A percentile compares a stretch with the other conserved stretches of the same genome.
Conservation (phyloP, 2,113 vertebrate genomes). For the Takifugu bimaculatus region DNA sequence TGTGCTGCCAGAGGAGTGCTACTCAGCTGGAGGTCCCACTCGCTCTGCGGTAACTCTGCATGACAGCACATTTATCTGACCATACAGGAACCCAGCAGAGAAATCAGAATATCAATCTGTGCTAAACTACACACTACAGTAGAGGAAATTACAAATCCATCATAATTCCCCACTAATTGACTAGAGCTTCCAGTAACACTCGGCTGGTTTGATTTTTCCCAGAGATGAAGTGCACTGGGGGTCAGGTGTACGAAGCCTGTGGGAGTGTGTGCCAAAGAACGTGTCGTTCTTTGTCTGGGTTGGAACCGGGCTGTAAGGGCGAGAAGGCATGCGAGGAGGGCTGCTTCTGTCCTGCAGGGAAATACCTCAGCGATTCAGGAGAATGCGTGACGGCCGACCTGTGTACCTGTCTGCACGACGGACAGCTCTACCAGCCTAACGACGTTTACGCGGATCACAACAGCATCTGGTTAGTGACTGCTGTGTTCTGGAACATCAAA, state of each 20-base stretch:
- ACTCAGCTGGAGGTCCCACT: slow-evolving; percentile 82
- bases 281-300: slow-evolving; percentile 83
- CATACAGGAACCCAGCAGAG: background rate
- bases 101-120: background rate
- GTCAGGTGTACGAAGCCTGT: slow-evolving; percentile 83
- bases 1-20: slow-evolving; percentile 80
- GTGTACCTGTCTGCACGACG: slow-evolving; percentile 89
- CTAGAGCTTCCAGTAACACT: background rate
- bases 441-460: slow-evolving; percentile 88
- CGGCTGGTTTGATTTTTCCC: slow-evolving; percentile 17
- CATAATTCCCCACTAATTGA: background rate
- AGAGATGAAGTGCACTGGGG: slow-evolving; percentile 83
- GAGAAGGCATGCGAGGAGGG: slow-evolving; percentile 84
- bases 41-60: slow-evolving; percentile 82
- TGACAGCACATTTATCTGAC: background rate
- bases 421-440: slow-evolving; percentile 89
- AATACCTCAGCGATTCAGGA: slow-evolving; percentile 80
- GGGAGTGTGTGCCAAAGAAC: slow-evolving; percentile 84
- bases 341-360: slow-evolving; percentile 85
- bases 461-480: slow-evolving; percentile 83
- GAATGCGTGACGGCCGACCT: slow-evolving; percentile 81
- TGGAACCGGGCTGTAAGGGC: slow-evolving; percentile 78
- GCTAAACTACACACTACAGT: no score
- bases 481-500: slow-evolving; percentile 4
- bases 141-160: background rate